Conservation (phyloP, 2,797 vertebrate genomes). For the Sebastes vulpes region DNA sequence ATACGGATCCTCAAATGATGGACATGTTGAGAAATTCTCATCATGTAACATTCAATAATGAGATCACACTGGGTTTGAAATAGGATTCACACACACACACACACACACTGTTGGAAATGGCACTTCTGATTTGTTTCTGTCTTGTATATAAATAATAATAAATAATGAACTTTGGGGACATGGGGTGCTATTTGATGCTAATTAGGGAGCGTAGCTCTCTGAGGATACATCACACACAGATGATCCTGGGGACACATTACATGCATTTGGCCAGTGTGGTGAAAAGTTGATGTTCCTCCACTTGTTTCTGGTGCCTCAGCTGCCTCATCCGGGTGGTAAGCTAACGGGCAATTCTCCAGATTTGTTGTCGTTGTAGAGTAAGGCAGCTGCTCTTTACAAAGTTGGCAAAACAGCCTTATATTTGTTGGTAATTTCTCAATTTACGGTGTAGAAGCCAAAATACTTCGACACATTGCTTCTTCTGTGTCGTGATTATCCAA, state of each 20-base stretch:
- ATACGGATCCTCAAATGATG: neutral
- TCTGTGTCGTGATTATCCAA: neutral
- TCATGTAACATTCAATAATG: neutral
- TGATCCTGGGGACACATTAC: neutral
- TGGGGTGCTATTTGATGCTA: neutral
- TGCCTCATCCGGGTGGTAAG: too few relatives aligned
- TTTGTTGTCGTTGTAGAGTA: too few relatives aligned
- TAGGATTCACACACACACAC: too few relatives aligned
- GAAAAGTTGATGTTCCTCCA: too few relatives aligned
- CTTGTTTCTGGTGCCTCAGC: too few relatives aligned
- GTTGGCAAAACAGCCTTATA: too few relatives aligned
- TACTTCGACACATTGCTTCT: neutral
- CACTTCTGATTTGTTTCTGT: neutral
- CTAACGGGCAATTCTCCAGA: too few relatives aligned
- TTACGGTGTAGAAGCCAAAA: too few relatives aligned
- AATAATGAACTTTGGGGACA: neutral
- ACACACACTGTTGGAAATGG: neutral
- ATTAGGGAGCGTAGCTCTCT: neutral
- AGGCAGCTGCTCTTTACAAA: too few relatives aligned
- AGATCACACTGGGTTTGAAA: neutral
- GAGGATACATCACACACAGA: neutral
- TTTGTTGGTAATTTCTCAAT: too few relatives aligned
- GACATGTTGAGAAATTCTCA: neutral
- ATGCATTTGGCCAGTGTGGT: too few relatives aligned
- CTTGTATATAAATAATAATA: neutral